Percentiles rank a stretch among this genome's conserved stretches.
These are phyloP conservation scores for Thumatha senex DNA, from an alignment of 2,888 invertebrate genomes.

Conservation along the genomic window DNA sequence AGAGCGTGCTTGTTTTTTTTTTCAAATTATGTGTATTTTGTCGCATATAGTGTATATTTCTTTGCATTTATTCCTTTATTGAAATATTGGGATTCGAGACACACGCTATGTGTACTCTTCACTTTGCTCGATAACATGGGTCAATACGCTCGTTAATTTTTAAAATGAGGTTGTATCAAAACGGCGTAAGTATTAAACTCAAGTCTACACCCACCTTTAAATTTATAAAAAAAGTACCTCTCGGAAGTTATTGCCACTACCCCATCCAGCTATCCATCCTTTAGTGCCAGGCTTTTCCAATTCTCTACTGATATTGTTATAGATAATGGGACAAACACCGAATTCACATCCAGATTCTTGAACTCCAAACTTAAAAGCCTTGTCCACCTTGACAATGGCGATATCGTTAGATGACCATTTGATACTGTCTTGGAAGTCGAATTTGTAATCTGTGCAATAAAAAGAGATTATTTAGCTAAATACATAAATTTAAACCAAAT, in stretches of 20 bases:
- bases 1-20: no score
- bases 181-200: no score
- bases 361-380: slow-evolving; percentile 67
- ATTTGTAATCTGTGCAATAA: slow-evolving; percentile 64
- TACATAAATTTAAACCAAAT: no score
- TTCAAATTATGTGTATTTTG: no score
- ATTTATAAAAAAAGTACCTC: slow-evolving; percentile 49
- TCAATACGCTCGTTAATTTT: no score
- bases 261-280: slow-evolving; percentile 73
- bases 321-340: slow-evolving; percentile 54
- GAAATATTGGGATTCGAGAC: no score
- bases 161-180: no score
- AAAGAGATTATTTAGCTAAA: neutral
- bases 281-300: slow-evolving; percentile 73
- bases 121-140: no score
- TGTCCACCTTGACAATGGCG: slow-evolving; percentile 73
- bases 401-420: slow-evolving; percentile 79
- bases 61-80: no score
- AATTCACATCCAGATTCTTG: slow-evolving; percentile 68
- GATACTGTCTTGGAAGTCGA: slow-evolving; percentile 77
- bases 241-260: slow-evolving; percentile 73
- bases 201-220: no score
- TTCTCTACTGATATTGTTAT: slow-evolving; percentile 71
- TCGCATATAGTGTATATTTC: no score
- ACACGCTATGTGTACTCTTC: no score